Percentiles rank a stretch among this genome's conserved stretches.
Evolutionary conservation across 1,140 invertebrate genomes (phyloP).

Genomic region (Drosophila navojoa): DNA sequence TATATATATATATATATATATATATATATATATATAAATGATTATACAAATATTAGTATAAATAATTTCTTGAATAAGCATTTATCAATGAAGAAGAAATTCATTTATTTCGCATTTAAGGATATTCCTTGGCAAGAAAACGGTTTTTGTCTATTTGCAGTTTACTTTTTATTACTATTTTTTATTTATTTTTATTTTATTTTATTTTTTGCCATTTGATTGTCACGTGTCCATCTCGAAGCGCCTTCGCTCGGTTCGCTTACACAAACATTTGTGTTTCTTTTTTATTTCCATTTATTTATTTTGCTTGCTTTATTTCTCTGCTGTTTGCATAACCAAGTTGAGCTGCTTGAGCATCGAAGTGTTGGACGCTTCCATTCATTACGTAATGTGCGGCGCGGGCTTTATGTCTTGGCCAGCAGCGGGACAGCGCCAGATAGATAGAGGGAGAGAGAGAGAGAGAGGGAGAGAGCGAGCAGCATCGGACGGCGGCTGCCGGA

Average conservation of each 20-base stretch:
- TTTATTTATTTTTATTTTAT: background rate
- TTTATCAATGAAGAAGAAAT: background rate
- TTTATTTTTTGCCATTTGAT: conserved; percentile 6
- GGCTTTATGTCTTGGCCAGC: conserved; percentile 51
- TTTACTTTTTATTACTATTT: too few species aligned
- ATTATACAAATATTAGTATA: too few species aligned
- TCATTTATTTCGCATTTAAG: background rate
- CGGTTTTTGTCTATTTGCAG: too few species aligned
- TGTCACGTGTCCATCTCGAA: conserved; percentile 46
- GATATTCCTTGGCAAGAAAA: background rate
- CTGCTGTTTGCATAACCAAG: conserved; percentile 60
- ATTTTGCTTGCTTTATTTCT: conserved; percentile 5
- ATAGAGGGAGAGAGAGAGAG: background rate
- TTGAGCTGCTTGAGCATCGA: conserved; percentile 40
- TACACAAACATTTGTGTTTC: conserved; percentile 4
- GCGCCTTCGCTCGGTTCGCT: background rate
- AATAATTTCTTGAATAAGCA: too few species aligned
- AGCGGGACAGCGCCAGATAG: background rate
- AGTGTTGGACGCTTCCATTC: conserved; percentile 58
- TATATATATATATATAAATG: too few species aligned
- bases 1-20: too few species aligned
- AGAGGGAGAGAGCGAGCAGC: background rate
- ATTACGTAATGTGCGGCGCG: conserved; percentile 68
- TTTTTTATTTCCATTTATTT: background rate
- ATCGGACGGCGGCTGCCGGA: too few species aligned